Base-by-base conservation (phyloP, 2,888 invertebrate species). In the Chaetogeoica ovagalla region DNA sequence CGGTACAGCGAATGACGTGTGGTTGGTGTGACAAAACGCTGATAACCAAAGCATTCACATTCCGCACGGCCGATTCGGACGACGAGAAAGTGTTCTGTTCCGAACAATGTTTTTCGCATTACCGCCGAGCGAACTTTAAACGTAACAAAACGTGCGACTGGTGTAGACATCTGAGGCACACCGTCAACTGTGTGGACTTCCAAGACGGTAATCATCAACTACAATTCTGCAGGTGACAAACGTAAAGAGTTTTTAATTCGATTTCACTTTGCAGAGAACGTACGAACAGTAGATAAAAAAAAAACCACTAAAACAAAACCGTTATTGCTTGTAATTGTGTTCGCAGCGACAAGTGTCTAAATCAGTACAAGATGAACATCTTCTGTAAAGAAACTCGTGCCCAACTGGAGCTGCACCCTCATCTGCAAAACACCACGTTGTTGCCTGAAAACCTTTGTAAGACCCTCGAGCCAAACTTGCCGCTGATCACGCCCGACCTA, bases 311-410 rank as follows among this genome's bases (percentile, higher is more conserved):
- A 30, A 30, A 30, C 30, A 30, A 30, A 62, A 48, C 37, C 30
- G 15, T 13, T 71, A 55, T 23, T 69, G 15, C 13, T 72, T 21
- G 30, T 30, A 30, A 8, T 71, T 65, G 17, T 52, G 17, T 75
- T 43, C 9, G 19, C 87, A 95, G 95, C 69, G 95, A 96, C 86
- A 95, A 95, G 89, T 97, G 96, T 85, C 89, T 96, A 83, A 96
- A 96, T 86, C 96, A 96, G 87, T 97, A 96, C 89, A 96, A 97
- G 88, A 96, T 97, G 96, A 95, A 96, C 86, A 95, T 96, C 83
- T 97, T 97, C 87, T 96, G 96, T 87, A 91, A 93, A 73, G 96
- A 96, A 87, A 95, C 96, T 8, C 93, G 95, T 86, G 95, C 96
- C 11, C 96, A 96, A 86, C 89, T 96, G 82, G 94, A 95, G 86